A percentile compares a stretch with the other conserved stretches of the same genome.
phyloP scores from a whole-genome alignment of 2,888 invertebrate species.

The Platycheirus rosarum region DNA sequence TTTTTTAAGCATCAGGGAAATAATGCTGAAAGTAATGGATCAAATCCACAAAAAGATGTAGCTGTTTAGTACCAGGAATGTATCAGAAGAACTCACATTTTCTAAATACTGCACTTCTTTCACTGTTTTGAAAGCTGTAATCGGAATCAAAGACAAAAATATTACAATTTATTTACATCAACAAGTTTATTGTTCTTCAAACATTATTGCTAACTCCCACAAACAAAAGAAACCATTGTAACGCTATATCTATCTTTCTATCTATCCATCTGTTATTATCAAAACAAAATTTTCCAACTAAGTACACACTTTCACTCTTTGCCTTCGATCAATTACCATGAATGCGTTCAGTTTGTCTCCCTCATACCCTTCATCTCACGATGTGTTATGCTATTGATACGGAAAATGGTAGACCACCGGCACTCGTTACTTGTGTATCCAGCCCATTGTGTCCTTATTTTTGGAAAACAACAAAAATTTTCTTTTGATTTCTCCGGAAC shows the following conservation, averaged over 20 bases:
- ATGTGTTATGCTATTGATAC: conserved; percentile 22
- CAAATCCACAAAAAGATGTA: no score
- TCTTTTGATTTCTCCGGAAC: conserved; percentile 1
- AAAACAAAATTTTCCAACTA: neutral
- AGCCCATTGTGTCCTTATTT: conserved; percentile 23
- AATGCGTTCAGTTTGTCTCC: conserved; percentile 1
- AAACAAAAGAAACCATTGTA: neutral
- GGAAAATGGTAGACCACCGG: conserved; percentile 6
- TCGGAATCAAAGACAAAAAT: no score
- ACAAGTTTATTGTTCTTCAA: no score
- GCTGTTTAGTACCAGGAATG: no score
- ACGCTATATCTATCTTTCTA: neutral
- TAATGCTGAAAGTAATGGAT: no score
- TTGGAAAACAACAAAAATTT: conserved; percentile 5
- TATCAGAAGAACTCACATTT: no score
- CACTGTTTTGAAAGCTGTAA: no score
- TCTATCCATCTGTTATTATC: neutral
- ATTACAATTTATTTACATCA: no score
- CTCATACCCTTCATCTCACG: neutral
- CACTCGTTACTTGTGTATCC: conserved; percentile 28
- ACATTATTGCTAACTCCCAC: no score
- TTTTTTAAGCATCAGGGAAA: no score
- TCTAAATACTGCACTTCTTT: no score
- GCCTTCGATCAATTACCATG: conserved; percentile 36
- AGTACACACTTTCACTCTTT: neutral